Conservation (phyloP, 1,140 invertebrate genomes). For the Archivesica marissinica region DNA sequence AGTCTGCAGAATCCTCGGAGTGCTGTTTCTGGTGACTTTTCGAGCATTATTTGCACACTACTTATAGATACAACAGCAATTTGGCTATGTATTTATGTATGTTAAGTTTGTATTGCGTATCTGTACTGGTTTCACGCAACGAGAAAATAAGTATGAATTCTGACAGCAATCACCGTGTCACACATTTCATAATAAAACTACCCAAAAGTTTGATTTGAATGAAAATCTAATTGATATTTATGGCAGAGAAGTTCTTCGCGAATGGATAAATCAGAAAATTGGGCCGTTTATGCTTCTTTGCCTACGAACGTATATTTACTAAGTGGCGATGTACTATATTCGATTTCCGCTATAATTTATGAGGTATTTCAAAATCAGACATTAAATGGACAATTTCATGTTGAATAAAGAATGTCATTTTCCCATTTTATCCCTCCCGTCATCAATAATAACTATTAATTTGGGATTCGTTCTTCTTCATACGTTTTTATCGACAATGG, state of each 20-base stretch:
- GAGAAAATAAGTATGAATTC: conserved; percentile 13
- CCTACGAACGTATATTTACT: not conserved
- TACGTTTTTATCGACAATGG: conserved; percentile 17
- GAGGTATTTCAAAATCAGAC: conserved; percentile 33
- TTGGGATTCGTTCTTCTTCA: conserved; percentile 22
- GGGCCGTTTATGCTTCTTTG: not conserved
- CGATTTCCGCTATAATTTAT: conserved; percentile 58
- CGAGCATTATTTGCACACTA: no score
- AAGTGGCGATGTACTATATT: not conserved
- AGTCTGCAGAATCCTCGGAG: no score
- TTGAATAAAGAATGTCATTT: conserved; percentile 46
- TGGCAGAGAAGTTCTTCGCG: conserved; percentile 15
- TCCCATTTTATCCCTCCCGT: conserved; percentile 15
- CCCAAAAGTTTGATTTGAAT: not conserved
- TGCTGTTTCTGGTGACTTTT: no score
- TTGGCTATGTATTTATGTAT: no score
- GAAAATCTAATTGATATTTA: conserved; percentile 41
- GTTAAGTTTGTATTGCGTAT: no score
- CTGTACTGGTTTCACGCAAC: no score
- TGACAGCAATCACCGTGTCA: conserved; percentile 29
- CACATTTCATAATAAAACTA: conserved; percentile 34
- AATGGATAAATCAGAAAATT: conserved; percentile 34
- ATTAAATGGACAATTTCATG: conserved; percentile 30
- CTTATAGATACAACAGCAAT: no score
- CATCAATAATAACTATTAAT: conserved; percentile 44